Evolutionary conservation across 2,888 invertebrate species (phyloP), one percentile per base, ranked within the genome.

Genomic region (Phasia obesa): DNA sequence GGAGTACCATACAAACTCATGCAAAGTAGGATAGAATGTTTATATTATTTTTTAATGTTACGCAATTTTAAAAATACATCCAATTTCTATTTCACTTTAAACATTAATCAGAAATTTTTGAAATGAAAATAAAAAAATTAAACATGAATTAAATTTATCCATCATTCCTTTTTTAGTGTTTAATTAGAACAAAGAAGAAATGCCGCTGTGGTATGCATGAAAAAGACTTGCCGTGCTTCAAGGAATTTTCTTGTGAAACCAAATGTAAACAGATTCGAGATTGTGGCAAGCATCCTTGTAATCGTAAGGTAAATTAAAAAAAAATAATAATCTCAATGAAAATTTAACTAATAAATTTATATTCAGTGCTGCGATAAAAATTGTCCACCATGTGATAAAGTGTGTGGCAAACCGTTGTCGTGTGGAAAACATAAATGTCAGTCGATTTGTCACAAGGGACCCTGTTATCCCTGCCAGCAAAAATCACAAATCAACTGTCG

Each of bases 251-350:
- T 67, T 99, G 98, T 92, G 97, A 97, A 81, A 95, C 94, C 0
- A 98, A 98, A 91, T 99, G 98, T 90, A 94, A 95, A 86, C 94
- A 94, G 38, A 93, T 94, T 86, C 94, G 95, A 77, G 94, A 96
- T 62, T 99, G 98, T 90, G 94, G 95, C 0, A 95, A 96, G 87
- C 98, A 99, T 92, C 93, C 94, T 0, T 99, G 98, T 91, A 97
- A 96, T 86, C 93, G 95, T 85, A 97, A 97, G 92, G 95, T 95
- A 90, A 86, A 13, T 11, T 64, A 55, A n/a, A n/a, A n/a, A n/a
- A n/a, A n/a, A n/a, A n/a, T n/a, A n/a, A n/a, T n/a, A n/a, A n/a
- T n/a, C n/a, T n/a, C n/a, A n/a, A n/a, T n/a, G n/a, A n/a, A n/a
- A n/a, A n/a, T n/a, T n/a, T n/a, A n/a, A n/a, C n/a, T n/a, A 0